phyloP scores from a whole-genome alignment of 1,140 invertebrate species.

The Chironomus striatipennis region DNA sequence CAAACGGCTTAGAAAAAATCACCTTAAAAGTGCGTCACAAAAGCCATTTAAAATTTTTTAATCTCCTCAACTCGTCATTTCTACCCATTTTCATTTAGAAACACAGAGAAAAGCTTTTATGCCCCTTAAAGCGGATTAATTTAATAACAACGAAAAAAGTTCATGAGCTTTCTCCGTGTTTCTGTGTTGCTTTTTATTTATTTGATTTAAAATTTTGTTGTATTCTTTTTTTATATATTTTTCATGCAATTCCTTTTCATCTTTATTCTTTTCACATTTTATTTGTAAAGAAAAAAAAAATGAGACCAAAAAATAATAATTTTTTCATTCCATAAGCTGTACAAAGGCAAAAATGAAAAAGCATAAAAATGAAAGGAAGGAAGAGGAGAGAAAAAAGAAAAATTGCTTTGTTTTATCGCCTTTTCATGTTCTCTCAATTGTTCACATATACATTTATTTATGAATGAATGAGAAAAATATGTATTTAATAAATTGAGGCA shows the following conservation, averaged over 20 bases:
- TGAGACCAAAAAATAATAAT: not conserved
- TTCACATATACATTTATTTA: not conserved
- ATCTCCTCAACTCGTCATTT: too few relatives aligned
- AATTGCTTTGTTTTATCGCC: constrained; percentile 22
- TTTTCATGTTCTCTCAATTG: constrained; percentile 21
- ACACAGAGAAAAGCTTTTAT: not conserved
- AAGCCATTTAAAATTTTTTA: too few relatives aligned
- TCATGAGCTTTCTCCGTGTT: not conserved
- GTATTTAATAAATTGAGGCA: constrained; percentile 19
- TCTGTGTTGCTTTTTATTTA: too few relatives aligned
- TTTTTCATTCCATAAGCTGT: not conserved
- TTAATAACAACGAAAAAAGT: constrained; percentile 18
- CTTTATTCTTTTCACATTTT: not conserved
- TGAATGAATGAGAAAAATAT: constrained; percentile 7
- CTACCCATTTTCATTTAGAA: too few relatives aligned
- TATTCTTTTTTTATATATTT: not conserved
- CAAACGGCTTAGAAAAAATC: too few relatives aligned
- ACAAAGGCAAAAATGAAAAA: not conserved
- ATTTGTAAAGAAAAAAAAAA: not conserved
- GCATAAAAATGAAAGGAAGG: not conserved
- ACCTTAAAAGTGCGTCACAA: too few relatives aligned
- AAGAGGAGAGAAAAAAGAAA: not conserved
- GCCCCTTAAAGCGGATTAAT: constrained; percentile 20
- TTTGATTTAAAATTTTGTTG: not conserved
- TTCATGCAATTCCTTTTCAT: not conserved